These are phyloP conservation scores for Ploceus nigricollis DNA, from an alignment of 2,113 vertebrate species.

Conservation along the genomic window DNA sequence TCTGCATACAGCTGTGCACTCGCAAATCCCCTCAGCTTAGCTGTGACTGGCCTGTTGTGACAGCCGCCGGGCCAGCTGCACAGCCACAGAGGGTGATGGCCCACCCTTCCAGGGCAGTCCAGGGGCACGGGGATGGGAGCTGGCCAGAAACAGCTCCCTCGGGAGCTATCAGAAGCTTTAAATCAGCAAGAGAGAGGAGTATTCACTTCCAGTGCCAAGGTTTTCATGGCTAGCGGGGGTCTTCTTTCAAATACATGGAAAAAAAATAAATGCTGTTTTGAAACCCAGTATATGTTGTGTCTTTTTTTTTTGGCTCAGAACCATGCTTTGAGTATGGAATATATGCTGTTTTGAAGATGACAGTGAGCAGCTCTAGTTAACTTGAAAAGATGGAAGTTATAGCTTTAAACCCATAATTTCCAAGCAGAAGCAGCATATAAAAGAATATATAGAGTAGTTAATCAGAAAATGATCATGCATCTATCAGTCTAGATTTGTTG, in stretches of 20 bases:
- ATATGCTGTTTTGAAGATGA: neutral
- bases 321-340: neutral
- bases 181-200: neutral
- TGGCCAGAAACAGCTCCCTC: neutral
- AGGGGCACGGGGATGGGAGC: neutral
- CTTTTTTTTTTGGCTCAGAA: neutral
- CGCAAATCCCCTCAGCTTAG: neutral
- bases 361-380: neutral
- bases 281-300: neutral
- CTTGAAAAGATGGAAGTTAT: neutral
- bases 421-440: neutral
- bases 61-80: neutral
- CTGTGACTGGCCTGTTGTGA: neutral
- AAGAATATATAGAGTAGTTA: neutral
- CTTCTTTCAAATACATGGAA: neutral
- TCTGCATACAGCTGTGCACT: neutral
- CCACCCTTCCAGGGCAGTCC: conserved; percentile 2
- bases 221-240: neutral
- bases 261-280: conserved; percentile 15
- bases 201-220: neutral
- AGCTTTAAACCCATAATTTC: neutral
- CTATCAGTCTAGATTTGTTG: neutral
- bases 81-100: neutral
- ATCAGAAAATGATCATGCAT: neutral
- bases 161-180: conserved; percentile 3